Conservation (phyloP, 2,797 vertebrate species). For the Hemibagrus guttatus region DNA sequence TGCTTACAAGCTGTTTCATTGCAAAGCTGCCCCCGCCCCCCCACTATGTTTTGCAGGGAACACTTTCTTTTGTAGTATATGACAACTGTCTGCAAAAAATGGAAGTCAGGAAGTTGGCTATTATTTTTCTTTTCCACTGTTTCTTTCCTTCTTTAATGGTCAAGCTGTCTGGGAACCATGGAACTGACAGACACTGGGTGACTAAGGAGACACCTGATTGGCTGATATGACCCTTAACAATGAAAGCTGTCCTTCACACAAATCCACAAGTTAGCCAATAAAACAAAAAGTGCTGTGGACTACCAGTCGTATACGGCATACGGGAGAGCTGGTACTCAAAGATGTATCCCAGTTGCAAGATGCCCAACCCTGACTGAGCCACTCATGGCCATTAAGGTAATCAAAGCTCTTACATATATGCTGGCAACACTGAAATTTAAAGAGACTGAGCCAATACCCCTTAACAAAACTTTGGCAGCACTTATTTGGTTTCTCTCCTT, state of each 20-base stretch:
- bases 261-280: neutral
- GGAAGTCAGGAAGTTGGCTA: neutral
- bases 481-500: neutral
- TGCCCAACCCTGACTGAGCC: neutral
- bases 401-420: neutral
- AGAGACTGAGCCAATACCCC: constrained; percentile 12
- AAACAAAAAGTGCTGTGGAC: neutral
- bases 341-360: neutral
- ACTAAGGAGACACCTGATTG: constrained; percentile 16
- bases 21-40: too few relatives aligned
- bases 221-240: constrained; percentile 13
- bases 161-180: neutral
- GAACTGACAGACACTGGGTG: constrained; percentile 14
- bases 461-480: neutral
- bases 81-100: neutral
- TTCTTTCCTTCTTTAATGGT: neutral
- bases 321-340: constrained; percentile 17
- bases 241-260: neutral
- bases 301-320: neutral
- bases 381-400: constrained; percentile 14
- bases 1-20: constrained; percentile 18
- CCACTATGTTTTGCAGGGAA: neutral
- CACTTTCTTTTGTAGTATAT: constrained; percentile 1
- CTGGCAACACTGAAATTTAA: neutral
- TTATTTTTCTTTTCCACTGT: neutral